A percentile compares a stretch with the other conserved stretches of the same genome.
Evolutionary conservation across 1,140 invertebrate genomes (phyloP).

Genomic region (Micrasema minimum): DNA sequence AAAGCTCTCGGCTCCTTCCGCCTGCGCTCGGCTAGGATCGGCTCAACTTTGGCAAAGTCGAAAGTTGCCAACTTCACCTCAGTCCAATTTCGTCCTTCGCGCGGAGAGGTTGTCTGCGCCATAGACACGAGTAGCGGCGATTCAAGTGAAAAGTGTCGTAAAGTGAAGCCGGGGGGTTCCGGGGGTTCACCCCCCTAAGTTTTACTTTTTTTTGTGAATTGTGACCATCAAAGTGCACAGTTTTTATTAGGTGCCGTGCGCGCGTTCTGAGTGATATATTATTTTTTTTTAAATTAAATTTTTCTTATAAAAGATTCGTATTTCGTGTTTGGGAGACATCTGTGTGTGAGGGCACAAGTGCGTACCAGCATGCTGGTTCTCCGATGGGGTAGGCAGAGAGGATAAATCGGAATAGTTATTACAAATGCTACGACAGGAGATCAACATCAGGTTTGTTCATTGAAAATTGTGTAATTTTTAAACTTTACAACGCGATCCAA

Average conservation of each 20-base stretch:
- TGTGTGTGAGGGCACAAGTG: background rate
- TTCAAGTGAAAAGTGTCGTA: background rate
- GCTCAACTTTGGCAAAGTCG: no score
- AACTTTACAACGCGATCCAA: no score
- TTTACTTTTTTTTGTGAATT: background rate
- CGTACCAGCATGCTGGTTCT: background rate
- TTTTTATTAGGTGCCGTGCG: background rate
- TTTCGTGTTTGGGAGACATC: background rate
- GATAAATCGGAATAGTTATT: slow-evolving; percentile 11
- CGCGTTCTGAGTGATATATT: background rate
- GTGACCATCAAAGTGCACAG: background rate
- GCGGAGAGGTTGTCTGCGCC: background rate
- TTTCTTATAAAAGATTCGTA: no score
- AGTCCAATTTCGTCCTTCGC: slow-evolving; percentile 17
- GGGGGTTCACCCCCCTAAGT: background rate
- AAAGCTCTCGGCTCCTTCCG: no score
- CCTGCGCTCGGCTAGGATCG: no score
- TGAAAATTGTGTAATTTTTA: no score
- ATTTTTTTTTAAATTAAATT: background rate
- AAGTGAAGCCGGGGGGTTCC: background rate
- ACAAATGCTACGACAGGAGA: slow-evolving; percentile 29
- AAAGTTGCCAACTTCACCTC: background rate
- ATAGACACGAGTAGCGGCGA: background rate
- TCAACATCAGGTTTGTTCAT: slow-evolving; percentile 10
- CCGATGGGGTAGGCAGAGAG: slow-evolving; percentile 23